Base-by-base conservation (phyloP, 2,888 invertebrate genomes). In the Bruchidius siliquastri region DNA sequence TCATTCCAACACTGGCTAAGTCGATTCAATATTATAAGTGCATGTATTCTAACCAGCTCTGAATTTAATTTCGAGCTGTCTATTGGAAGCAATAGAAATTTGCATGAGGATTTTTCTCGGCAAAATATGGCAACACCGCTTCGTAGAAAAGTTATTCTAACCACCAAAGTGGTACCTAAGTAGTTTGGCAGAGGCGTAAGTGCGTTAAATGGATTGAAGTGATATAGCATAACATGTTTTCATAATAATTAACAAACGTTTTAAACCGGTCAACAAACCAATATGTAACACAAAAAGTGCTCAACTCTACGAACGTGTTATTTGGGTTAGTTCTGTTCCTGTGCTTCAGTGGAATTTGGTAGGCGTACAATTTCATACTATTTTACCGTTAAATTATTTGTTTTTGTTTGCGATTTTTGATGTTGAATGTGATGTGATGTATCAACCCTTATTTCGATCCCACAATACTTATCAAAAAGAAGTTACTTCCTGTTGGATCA, bases 291-390 rank as follows among this genome's bases (percentile, higher is more conserved):
- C 6, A 49, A 49, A 49, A 49, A 49, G 49, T 49, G 49, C 49
- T 49, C 49, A 13, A 4, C 18, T 49, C 49, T 49, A 49, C 13
- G 49, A 13, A 13, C 49, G 8, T 49, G 49, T 49, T 26, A 49
- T 49, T 49, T 49, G 49, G 49, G 49, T 49, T 49, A 49, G 10
- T 49, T 49, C 18, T 49, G 49, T 77, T 74, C 71, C 71, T 74
- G 74, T 76, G 80, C 80, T 83, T 83, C 83, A 81, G 82, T 80
- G 82, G 83, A 84, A 83, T 84, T 83, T 81, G 84, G 85, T 85
- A 85, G 83, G 85, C 82, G 83, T 76, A 71, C 8, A 71, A 67
- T 71, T 71, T 67, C 71, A 71, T 26, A n/a, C n/a, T 71, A 68
- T 49, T 49, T 18, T 49, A 49, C 49, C 3, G 49, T 49, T 49